Evolutionary conservation across 2,113 vertebrate species (phyloP), one percentile per base, ranked within the genome.

Genomic region (Heterotis niloticus): DNA sequence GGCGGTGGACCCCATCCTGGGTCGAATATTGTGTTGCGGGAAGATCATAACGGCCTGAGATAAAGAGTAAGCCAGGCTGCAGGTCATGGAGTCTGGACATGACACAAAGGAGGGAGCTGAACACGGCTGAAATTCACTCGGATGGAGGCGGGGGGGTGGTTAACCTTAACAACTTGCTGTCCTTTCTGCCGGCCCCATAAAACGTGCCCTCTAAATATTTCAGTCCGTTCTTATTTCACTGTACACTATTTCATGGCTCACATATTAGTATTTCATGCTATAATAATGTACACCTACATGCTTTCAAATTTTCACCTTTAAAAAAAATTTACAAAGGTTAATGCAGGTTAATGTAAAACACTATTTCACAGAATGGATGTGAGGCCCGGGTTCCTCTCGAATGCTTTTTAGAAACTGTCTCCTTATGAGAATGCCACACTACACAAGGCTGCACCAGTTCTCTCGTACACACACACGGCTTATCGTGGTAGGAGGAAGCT

Each of bases 11-110:
- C 89, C 89, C 90, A 88, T 90, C 88, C 80, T 86, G 79, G 87
- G 80, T 90, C 86, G 92, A 94, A 92, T 86, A 90, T 90, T 92
- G 91, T 86, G 88, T 90, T 90, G 80, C 54, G 84, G 85, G 87
- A 85, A 82, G 90, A 89, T 91, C 88, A 89, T 88, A 89, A 89
- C 87, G 85, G 76, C 89, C 90, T 86, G 84, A 82, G 81, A 88
- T 89, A 91, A 89, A 87, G 85, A 85, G 85, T 85, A 85, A 90
- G 90, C 88, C 88, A 89, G 86, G 86, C 75, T 86, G 84, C 65
- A 80, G 89, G 90, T 84, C 88, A 84, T 80, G 88, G 90, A 90
- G 87, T 87, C 85, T 89, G 81, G 89, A 84, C 89, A 84, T 85
- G 90, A 89, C 87, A 89, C 76, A 60, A 4, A 82, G 83, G 82